Conservation (phyloP, 2,888 invertebrate genomes). For the Xestia c-nigrum region DNA sequence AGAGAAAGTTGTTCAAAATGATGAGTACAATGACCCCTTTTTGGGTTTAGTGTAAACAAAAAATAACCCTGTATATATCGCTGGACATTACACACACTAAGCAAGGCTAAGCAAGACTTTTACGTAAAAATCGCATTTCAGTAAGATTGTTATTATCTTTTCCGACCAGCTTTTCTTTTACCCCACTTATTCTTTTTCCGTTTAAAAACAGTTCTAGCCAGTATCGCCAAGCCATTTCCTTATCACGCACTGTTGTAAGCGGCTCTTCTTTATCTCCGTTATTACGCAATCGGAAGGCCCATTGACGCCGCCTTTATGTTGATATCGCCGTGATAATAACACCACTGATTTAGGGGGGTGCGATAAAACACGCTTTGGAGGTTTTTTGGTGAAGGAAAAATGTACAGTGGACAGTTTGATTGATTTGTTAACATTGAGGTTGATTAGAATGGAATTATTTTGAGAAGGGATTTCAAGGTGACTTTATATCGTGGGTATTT, state of each 20-base stretch:
- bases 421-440: constrained; percentile 2
- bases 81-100: too few relatives aligned
- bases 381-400: constrained; percentile 7
- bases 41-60: too few relatives aligned
- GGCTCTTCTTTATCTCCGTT: constrained; percentile 45
- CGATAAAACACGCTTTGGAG: constrained; percentile 38
- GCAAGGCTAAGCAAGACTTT: too few relatives aligned
- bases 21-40: too few relatives aligned
- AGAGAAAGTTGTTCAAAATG: too few relatives aligned
- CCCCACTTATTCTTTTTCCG: constrained; percentile 3
- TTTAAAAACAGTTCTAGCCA: constrained; percentile 19
- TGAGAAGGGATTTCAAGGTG: neutral
- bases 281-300: constrained; percentile 37
- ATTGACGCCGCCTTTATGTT: constrained; percentile 48
- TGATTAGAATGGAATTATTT: neutral
- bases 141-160: neutral
- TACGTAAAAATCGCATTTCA: neutral
- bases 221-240: constrained; percentile 45
- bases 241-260: constrained; percentile 28
- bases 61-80: too few relatives aligned
- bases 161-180: neutral
- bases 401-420: constrained; percentile 11
- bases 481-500: neutral
- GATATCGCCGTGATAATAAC: constrained; percentile 64
- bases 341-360: constrained; percentile 57